Evolutionary conservation across 2,888 invertebrate genomes (phyloP), one percentile per base, ranked within the genome.

Genomic region (Polydesmus complanatus): DNA sequence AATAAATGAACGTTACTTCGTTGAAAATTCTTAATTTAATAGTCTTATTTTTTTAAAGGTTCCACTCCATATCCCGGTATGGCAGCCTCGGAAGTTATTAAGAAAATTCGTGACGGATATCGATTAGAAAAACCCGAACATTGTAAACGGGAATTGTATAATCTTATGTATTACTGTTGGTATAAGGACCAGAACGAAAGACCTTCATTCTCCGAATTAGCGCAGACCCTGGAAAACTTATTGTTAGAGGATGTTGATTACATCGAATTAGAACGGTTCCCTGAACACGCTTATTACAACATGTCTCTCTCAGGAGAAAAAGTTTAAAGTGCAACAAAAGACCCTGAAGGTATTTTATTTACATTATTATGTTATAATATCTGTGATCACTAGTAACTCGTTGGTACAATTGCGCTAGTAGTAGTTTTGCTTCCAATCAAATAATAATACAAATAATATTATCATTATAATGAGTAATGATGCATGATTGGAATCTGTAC

Each of bases 131-230:
- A 93, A 70, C 94, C 95, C 0, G 91, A 90, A 68, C 93, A 95
- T 70, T 94, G 94, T 73, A 84, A 91, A 55, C 79, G 93, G 3
- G 92, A 94, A 71, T 67, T 72, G 1, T 93, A 92, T 76, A 90
- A 92, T 69, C 88, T 94, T 59, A 94, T 94, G 93, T 91, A 86
- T 72, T 91, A 92, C 73, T 95, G 94, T 73, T 95, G 95, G 95
- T 87, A 89, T 65, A 84, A 86, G 18, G 85, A 88, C 68, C 81
- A 90, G 0, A 81, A 83, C n/a, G 81, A 85, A 64, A 76, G 95
- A 62, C 94, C 94, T 0, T 81, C 84, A 54, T 95, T 95, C 74
- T 78, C 79, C 1, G 91, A 93, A 73, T 82, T 92, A 22, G 85
- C 88, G 1, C 78, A 81, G 59, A 80, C 89, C 72, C 77, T 93